Conservation (phyloP, 1,140 invertebrate species). For the Octopus bimaculoides region DNA sequence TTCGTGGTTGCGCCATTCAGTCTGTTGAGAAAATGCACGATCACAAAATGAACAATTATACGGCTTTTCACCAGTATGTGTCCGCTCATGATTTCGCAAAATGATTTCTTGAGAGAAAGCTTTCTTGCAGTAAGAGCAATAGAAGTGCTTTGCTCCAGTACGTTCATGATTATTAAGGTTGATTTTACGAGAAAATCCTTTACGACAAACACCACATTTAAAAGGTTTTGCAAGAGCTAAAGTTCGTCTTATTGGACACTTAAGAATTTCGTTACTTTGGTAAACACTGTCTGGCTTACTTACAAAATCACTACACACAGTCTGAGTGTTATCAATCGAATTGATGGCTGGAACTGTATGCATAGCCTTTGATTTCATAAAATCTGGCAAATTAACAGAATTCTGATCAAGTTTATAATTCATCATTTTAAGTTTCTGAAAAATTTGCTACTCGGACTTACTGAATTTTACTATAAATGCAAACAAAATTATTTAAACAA, state of each 20-base stretch:
- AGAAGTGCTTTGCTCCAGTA: background rate
- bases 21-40: slow-evolving; percentile 83
- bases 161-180: background rate
- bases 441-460: no score
- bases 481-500: no score
- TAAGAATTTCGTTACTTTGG: background rate
- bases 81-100: slow-evolving; percentile 13
- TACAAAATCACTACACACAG: no score
- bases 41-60: slow-evolving; percentile 78
- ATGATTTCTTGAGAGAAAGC: background rate
- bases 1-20: slow-evolving; percentile 74
- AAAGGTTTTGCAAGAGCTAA: slow-evolving; percentile 51
- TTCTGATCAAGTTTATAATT: no score
- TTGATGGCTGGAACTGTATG: no score
- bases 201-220: background rate
- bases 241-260: background rate
- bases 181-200: background rate
- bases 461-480: no score
- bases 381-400: no score
- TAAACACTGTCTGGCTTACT: background rate
- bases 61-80: slow-evolving; percentile 22
- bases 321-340: no score
- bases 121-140: background rate
- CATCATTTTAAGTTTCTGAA: no score
- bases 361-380: no score